Conservation (phyloP, 2,797 vertebrate genomes). For the Enteromius trimaculatus region DNA sequence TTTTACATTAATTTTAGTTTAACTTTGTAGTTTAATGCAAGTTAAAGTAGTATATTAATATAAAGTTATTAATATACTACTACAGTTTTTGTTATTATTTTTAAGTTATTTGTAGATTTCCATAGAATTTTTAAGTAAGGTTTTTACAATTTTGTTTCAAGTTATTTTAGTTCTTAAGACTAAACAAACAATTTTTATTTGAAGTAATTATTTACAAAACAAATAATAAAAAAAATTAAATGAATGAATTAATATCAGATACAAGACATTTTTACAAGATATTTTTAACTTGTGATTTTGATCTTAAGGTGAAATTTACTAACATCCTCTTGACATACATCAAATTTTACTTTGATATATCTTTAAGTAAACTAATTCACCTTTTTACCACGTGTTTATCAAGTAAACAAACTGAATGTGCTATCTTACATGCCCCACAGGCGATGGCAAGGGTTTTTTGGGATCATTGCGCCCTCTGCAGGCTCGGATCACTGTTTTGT, state of each 20-base stretch:
- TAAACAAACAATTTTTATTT: background rate
- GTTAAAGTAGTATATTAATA: background rate
- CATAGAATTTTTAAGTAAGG: too few relatives aligned
- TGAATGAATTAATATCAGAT: background rate
- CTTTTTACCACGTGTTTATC: background rate
- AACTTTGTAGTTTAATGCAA: background rate
- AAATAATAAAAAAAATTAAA: too few relatives aligned
- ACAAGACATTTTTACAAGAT: background rate
- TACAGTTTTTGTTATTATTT: too few relatives aligned
- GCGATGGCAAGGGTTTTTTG: constrained; percentile 89
- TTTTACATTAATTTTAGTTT: background rate
- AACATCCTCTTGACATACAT: background rate
- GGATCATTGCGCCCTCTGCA: constrained; percentile 94
- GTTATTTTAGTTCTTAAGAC: background rate
- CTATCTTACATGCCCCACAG: constrained; percentile 89
- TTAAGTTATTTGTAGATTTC: too few relatives aligned
- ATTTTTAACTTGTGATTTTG: background rate
- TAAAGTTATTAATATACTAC: background rate
- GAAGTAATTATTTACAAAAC: background rate
- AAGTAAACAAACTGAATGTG: background rate
- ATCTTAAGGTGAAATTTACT: background rate
- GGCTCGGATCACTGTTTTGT: constrained; percentile 97
- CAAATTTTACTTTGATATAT: background rate
- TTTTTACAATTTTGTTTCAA: too few relatives aligned
- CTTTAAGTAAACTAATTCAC: background rate